These are phyloP conservation scores for Aphodius granarius DNA, from an alignment of 2,888 invertebrate species.

Conservation along the genomic window DNA sequence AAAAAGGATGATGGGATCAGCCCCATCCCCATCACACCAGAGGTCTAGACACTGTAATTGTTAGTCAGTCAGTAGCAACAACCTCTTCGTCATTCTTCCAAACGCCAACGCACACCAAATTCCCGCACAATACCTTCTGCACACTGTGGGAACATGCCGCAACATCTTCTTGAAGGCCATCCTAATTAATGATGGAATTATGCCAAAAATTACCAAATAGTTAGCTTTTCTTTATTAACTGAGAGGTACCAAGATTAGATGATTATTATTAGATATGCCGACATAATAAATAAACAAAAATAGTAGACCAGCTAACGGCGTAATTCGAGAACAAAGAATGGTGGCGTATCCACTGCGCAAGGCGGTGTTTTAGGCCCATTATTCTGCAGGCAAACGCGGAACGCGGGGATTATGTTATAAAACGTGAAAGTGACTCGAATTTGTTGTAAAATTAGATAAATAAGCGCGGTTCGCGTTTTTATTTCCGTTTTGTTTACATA, in stretches of 20 bases:
- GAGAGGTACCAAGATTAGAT: neutral
- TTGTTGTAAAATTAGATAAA: neutral
- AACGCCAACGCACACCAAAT: neutral
- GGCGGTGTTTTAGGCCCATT: neutral
- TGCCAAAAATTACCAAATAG: neutral
- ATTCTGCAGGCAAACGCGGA: neutral
- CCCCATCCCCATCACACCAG: neutral
- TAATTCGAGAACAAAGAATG: neutral
- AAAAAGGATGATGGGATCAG: neutral
- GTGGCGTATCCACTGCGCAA: neutral
- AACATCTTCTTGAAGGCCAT: neutral
- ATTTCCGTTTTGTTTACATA: conserved; percentile 45
- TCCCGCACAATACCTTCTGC: neutral
- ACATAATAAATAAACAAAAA: neutral
- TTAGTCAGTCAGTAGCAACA: neutral
- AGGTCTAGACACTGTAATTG: neutral
- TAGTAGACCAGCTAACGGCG: neutral
- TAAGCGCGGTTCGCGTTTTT: neutral
- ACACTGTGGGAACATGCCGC: neutral
- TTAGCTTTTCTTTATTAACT: no score
- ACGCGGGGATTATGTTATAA: neutral
- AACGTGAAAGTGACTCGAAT: neutral
- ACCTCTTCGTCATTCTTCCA: neutral
- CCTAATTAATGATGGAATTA: neutral
- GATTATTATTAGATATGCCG: neutral